Evolutionary conservation across 2,113 vertebrate genomes (phyloP), one percentile per base, ranked within the genome.

Genomic region (Tretioscincus oriximinensis): DNA sequence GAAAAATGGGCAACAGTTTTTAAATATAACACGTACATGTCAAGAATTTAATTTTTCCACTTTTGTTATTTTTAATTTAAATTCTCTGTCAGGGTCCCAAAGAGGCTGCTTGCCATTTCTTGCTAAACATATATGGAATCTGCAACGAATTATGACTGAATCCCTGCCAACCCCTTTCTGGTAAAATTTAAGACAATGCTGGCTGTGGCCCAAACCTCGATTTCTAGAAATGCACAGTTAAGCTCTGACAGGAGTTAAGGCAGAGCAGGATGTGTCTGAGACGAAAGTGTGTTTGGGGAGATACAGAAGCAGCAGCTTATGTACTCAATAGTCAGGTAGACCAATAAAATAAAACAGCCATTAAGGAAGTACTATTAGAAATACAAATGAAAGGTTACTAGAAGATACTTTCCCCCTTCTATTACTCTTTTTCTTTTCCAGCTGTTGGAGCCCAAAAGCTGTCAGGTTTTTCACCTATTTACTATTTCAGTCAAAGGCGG

Each of bases 211-310:
- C 92, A 81, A 2, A 70, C 71, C 0, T 0, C 12, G 4, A 47
- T 85, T 20, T 0, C 76, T 77, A 81, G 0, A 64, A 79, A 71
- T 41, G 71, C 79, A 86, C 73, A 85, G 87, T 10, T 8, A 82
- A 76, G 31, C 35, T 68, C 76, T 73, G 88, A 81, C 68, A 68
- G 89, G 73, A 88, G 75, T 0, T 77, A 29, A 84, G 88, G 70
- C 74, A 71, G 9, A 81, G 88, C 89, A 80, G 88, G 86, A 90
- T 92, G 90, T 87, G 81, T 90, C 69, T 47, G 83, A 91, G 91
- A 92, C 91, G 49, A 66, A 86, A 85, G 83, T 29, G 69, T 88
- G 26, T 49, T 35, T 64, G 21, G 77, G 84, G 85, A 64, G 28
- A 61, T 41, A 63, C 3, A 68, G 16, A 83, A 86, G 86, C 81